Evolutionary conservation across 2,888 invertebrate species (phyloP), one percentile per base, ranked within the genome.

Genomic region (Hanleya hanleyi): DNA sequence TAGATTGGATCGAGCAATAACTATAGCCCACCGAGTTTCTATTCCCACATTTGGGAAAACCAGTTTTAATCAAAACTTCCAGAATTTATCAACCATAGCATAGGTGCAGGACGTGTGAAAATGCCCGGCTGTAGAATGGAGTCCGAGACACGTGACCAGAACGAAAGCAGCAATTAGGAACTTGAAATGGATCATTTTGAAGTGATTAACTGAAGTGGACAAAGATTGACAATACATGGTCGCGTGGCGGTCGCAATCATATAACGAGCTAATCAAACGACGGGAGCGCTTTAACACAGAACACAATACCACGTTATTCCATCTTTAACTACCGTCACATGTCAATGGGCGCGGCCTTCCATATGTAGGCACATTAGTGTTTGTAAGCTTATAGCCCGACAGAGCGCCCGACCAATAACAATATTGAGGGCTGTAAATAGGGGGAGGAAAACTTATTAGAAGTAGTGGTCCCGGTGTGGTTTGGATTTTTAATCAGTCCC

Each of bases 61-160:
- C 57, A 57, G 32, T 22, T 57, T 57, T 57, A 57, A 57, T 57
- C 57, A 57, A 57, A 57, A 57, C 57, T 57, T 57, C 32, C 29
- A 32, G 29, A 57, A 57, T 57, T 57, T 57, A 57, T 57, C 57
- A 32, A 29, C 32, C 22, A 32, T 26, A 29, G 22, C 12, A 12
- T 22, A 29, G 15, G 57, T 32, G 57, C 57, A 26, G 26, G 26
- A 57, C 29, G 57, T 57, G 57, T 26, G 57, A 57, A 57, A 57
- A 57, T 57, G 57, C 22, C 57, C 29, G 7, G 57, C 57, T 57
- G 57, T 57, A 57, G 57, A 57, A 57, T 29, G 57, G 32, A 22
- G 32, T 29, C 15, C 57, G 57, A 1, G 22, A 22, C 57, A 57
- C 57, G 57, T 57, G 57, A 57, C 29, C 57, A 32, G 26, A 26